phyloP scores from a whole-genome alignment of 2,113 vertebrate genomes.

The Archilochus colubris region DNA sequence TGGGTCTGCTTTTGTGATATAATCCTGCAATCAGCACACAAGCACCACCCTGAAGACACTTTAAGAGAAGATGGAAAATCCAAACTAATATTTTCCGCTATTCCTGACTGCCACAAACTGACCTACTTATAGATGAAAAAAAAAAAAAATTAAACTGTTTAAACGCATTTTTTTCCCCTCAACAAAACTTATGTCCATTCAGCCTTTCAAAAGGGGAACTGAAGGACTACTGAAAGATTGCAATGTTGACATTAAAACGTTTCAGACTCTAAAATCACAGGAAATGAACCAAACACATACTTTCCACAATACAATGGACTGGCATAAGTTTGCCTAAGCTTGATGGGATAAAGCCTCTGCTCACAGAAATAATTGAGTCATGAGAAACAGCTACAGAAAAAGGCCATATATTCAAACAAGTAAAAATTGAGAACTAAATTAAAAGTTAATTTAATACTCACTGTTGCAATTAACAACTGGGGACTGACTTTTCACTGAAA shows the following conservation, averaged over 20 bases:
- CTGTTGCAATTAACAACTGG: background rate
- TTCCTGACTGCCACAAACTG: background rate
- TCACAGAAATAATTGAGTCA: background rate
- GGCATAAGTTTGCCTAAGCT: background rate
- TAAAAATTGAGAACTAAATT: background rate
- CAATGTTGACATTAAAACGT: background rate
- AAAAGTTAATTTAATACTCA: background rate
- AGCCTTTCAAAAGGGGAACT: background rate
- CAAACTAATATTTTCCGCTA: constrained; percentile 40
- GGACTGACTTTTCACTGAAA: background rate
- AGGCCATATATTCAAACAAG: background rate
- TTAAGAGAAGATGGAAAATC: constrained; percentile 49
- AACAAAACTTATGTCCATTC: background rate
- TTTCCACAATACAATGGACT: background rate
- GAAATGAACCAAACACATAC: background rate
- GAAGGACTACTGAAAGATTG: background rate
- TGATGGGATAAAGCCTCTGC: background rate
- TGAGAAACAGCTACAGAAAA: background rate
- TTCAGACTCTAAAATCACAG: constrained; percentile 12
- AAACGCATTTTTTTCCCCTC: background rate
- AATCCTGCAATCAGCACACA: constrained; percentile 43
- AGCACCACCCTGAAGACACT: constrained; percentile 41
- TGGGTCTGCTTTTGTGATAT: constrained; percentile 55
- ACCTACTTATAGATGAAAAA: constrained; percentile 34
- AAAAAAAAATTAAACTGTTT: background rate